Evolutionary conservation across 2,888 invertebrate genomes (phyloP).

Genomic region (Aleiodes alternator): DNA sequence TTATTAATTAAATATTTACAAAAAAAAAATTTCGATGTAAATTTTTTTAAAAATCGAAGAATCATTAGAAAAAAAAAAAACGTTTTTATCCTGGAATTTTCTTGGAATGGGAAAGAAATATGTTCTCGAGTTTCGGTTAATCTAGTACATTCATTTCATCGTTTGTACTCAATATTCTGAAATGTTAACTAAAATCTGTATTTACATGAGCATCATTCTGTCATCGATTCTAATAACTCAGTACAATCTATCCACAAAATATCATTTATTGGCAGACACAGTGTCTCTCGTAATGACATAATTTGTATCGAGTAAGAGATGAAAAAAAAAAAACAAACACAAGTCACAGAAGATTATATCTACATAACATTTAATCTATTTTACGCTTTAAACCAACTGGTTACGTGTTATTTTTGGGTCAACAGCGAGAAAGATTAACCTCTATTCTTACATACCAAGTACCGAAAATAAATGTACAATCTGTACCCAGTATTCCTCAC

Average conservation of each 20-base stretch:
- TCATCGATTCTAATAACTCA: slow-evolving; percentile 54
- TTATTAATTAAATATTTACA: slow-evolving; percentile 54
- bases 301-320: no score
- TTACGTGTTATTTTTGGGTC: slow-evolving; percentile 62
- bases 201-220: slow-evolving; percentile 14
- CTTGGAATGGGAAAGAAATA: no score
- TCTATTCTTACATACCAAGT: slow-evolving; percentile 69
- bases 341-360: slow-evolving; percentile 30
- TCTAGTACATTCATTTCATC: background rate
- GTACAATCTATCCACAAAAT: slow-evolving; percentile 41
- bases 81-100: no score
- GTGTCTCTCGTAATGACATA: slow-evolving; percentile 48
- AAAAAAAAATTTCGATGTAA: slow-evolving; percentile 59
- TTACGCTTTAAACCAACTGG: slow-evolving; percentile 51
- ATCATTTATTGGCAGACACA: slow-evolving; percentile 54
- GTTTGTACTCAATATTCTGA: background rate
- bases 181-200: slow-evolving; percentile 15
- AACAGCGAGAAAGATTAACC: slow-evolving; percentile 71
- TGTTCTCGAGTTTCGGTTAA: no score
- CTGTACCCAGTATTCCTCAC: slow-evolving; percentile 45
- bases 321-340: background rate
- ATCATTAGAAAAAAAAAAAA: no score
- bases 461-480: slow-evolving; percentile 67
- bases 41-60: no score
- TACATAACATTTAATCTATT: slow-evolving; percentile 56